These are phyloP conservation scores for Pyrocephalus nanus DNA, from an alignment of 2,797 vertebrate species.

Conservation along the genomic window DNA sequence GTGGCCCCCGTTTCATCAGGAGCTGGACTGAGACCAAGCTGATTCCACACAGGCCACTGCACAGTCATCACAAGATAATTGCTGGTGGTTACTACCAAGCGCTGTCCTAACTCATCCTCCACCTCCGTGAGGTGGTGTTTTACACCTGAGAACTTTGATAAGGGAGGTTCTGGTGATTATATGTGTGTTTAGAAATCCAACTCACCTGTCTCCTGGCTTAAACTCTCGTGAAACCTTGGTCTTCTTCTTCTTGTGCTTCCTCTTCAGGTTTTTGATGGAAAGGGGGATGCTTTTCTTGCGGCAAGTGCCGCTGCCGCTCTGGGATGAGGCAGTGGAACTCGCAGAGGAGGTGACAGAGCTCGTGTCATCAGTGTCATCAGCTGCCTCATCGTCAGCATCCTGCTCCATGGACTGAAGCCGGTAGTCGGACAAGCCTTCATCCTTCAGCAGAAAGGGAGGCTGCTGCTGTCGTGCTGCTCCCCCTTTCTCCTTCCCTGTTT, in stretches of 20 bases:
- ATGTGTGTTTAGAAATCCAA: not conserved
- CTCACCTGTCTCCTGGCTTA: conserved; percentile 93
- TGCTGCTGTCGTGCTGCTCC: conserved; percentile 45
- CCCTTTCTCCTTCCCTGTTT: conserved; percentile 28
- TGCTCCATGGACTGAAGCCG: conserved; percentile 83
- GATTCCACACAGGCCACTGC: conserved; percentile 9
- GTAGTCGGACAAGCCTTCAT: conserved; percentile 58
- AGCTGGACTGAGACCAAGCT: conserved; percentile 2
- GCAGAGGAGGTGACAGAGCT: conserved; percentile 96
- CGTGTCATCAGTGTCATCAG: conserved; percentile 93
- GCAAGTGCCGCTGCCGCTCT: conserved; percentile 86
- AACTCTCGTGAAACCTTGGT: conserved; percentile 94
- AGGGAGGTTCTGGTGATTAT: not conserved
- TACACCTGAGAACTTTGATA: not conserved
- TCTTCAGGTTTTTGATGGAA: conserved; percentile 95
- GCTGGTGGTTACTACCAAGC: not conserved
- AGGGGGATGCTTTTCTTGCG: conserved; percentile 95
- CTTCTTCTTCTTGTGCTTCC: conserved; percentile 98
- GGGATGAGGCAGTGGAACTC: conserved; percentile 94
- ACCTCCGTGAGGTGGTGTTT: not conserved
- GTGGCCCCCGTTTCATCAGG: not conserved
- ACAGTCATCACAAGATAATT: not conserved
- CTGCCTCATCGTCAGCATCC: conserved; percentile 92
- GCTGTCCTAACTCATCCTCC: not conserved
- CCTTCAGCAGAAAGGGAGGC: conserved; percentile 73